A percentile compares a stretch with the other conserved stretches of the same genome.
Evolutionary conservation across 2,797 vertebrate genomes (phyloP).

Genomic region (Hoplostethus mediterraneus): DNA sequence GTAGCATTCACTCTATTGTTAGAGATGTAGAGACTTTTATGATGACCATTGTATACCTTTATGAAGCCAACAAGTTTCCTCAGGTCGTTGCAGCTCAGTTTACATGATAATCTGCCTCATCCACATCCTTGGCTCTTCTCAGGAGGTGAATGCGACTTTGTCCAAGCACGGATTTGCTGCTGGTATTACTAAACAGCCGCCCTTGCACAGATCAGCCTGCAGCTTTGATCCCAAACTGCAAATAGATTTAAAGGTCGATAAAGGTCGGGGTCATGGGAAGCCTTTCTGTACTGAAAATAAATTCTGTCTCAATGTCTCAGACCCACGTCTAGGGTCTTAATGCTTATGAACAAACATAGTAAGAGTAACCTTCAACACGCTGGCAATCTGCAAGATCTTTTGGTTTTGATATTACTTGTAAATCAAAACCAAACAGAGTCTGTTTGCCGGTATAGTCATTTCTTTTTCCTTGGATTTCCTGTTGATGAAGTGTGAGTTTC

Average conservation of each 20-base stretch:
- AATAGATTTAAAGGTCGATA: conserved; percentile 62
- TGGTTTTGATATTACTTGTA: too few relatives aligned
- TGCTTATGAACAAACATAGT: too few relatives aligned
- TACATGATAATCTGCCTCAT: conserved; percentile 25
- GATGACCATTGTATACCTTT: conserved; percentile 29
- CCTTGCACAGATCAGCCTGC: conserved; percentile 39
- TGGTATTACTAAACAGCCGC: conserved; percentile 55
- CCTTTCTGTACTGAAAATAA: conserved; percentile 50
- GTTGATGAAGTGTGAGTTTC: too few relatives aligned
- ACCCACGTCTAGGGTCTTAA: not conserved
- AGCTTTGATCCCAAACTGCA: conserved; percentile 58
- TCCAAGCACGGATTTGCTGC: conserved; percentile 32
- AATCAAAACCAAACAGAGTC: too few relatives aligned
- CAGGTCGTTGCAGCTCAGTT: conserved; percentile 6
- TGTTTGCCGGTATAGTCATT: too few relatives aligned
- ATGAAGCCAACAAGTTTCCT: conserved; percentile 1
- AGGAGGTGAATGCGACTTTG: conserved; percentile 44
- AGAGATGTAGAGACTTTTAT: conserved; percentile 7
- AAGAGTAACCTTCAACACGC: too few relatives aligned
- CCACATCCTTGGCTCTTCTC: conserved; percentile 24
- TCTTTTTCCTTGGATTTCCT: too few relatives aligned
- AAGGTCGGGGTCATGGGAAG: conserved; percentile 45
- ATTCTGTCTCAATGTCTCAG: conserved; percentile 15
- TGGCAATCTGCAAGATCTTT: not conserved
- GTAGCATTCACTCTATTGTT: conserved; percentile 24